Evolutionary conservation across 2,797 vertebrate genomes (phyloP).

Genomic region (Lepus townsendii): DNA sequence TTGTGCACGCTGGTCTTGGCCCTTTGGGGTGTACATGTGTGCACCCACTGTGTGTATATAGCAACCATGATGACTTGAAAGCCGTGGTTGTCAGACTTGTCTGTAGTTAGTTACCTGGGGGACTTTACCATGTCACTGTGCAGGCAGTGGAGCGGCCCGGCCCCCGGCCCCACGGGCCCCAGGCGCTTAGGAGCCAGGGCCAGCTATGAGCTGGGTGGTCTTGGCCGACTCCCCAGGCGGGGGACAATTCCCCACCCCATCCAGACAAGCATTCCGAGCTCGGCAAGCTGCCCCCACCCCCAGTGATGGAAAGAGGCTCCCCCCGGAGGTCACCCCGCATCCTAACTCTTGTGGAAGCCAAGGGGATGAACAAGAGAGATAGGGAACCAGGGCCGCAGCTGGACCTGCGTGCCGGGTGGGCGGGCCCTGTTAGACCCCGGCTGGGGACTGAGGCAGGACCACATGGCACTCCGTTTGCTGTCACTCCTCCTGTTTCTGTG

Average conservation of each 20-base stretch:
- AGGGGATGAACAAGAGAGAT: not conserved
- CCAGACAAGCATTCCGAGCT: not conserved
- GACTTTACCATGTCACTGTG: not conserved
- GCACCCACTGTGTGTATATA: rapidly evolving
- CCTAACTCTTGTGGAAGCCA: not conserved
- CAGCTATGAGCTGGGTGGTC: rapidly evolving
- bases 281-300: not conserved
- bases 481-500: not conserved
- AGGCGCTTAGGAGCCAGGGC: not conserved
- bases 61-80: too few relatives aligned
- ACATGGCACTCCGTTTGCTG: too few relatives aligned
- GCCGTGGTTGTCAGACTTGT: not conserved
- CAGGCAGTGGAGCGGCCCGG: rapidly evolving
- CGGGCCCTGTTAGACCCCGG: not conserved
- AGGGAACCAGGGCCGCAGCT: not conserved
- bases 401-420: rapidly evolving
- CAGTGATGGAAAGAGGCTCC: not conserved
- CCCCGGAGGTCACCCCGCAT: rapidly evolving
- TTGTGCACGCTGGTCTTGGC: rapidly evolving
- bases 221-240: not conserved
- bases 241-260: not conserved
- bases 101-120: not conserved
- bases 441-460: not conserved
- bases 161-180: not conserved
- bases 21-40: rapidly evolving